A percentile compares a stretch with the other conserved stretches of the same genome.
Conservation (phyloP, 2,113 vertebrate species). For the Candoia aspera region DNA sequence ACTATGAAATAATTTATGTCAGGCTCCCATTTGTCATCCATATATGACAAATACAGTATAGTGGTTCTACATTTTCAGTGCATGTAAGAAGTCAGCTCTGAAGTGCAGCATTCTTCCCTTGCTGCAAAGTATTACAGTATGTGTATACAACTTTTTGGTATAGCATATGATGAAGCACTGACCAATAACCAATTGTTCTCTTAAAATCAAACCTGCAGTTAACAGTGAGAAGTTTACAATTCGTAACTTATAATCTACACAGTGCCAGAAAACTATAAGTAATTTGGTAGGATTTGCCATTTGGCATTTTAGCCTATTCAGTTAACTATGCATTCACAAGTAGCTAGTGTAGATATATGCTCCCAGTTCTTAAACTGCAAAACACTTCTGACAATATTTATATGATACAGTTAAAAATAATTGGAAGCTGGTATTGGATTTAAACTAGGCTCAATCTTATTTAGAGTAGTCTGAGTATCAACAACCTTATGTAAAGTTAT, state of each 20-base stretch:
- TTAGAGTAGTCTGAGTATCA: not conserved
- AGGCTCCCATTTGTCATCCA: not conserved
- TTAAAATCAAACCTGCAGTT: slow-evolving; percentile 26
- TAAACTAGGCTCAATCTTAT: not conserved
- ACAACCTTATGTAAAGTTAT: not conserved
- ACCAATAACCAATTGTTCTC: slow-evolving; percentile 32
- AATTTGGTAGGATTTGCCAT: not conserved
- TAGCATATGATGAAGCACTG: rapidly evolving
- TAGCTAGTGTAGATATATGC: not conserved
- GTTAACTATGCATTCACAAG: not conserved
- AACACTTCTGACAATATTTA: not conserved
- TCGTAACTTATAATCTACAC: slow-evolving; percentile 40
- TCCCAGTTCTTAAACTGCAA: not conserved
- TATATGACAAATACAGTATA: not conserved
- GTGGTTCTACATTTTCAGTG: not conserved
- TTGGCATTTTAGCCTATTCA: slow-evolving; percentile 2
- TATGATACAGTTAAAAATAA: not conserved
- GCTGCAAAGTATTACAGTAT: not conserved
- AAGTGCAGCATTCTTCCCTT: not conserved
- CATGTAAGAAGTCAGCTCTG: not conserved
- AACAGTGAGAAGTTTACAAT: slow-evolving; percentile 12
- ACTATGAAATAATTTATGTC: not conserved
- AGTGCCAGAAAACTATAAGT: not conserved
- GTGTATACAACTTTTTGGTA: not conserved
- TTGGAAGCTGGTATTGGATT: not conserved